Percentiles rank a stretch among this genome's conserved stretches.
Conservation (phyloP, 2,797 vertebrate genomes). For the Falco naumanni region DNA sequence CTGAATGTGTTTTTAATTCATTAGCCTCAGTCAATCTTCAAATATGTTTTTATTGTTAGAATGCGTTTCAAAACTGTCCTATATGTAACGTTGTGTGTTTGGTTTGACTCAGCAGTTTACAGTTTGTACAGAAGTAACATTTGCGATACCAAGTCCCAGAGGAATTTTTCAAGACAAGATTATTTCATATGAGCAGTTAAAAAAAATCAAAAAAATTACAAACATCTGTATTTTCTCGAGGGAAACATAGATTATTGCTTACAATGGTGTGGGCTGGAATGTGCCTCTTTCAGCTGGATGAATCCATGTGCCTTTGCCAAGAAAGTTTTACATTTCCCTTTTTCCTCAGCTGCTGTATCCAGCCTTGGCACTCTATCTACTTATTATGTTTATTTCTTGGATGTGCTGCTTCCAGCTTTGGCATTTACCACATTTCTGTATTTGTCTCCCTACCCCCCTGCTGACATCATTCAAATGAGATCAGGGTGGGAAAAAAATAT, state of each 20-base stretch:
- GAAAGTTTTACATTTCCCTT: slow-evolving; percentile 69
- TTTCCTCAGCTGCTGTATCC: slow-evolving; percentile 67
- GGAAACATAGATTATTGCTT: slow-evolving; percentile 50
- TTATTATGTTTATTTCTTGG: slow-evolving; percentile 62
- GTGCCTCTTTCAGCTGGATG: slow-evolving; percentile 63
- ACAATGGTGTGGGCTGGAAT: slow-evolving; percentile 50
- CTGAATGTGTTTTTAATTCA: background rate
- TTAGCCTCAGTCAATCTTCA: background rate
- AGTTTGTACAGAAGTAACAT: slow-evolving; percentile 62
- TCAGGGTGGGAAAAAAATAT: slow-evolving; percentile 16
- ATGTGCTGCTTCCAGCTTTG: slow-evolving; percentile 36
- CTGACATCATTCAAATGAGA: slow-evolving; percentile 52
- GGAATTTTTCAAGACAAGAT: slow-evolving; percentile 48
- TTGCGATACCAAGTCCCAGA: slow-evolving; percentile 34
- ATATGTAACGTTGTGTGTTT: background rate
- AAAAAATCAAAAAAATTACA: slow-evolving; percentile 52
- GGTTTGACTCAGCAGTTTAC: slow-evolving; percentile 53
- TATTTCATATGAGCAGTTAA: slow-evolving; percentile 25
- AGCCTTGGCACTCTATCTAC: slow-evolving; percentile 52
- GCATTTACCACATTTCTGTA: slow-evolving; percentile 17
- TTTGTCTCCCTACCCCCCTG: background rate
- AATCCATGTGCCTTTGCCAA: slow-evolving; percentile 58
- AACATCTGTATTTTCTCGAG: slow-evolving; percentile 69
- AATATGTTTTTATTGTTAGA: slow-evolving; percentile 28
- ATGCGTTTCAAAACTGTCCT: slow-evolving; percentile 1